Percentiles rank a stretch among this genome's conserved stretches.
phyloP scores from a whole-genome alignment of 2,888 invertebrate genomes.

The Mycalesis mineus region DNA sequence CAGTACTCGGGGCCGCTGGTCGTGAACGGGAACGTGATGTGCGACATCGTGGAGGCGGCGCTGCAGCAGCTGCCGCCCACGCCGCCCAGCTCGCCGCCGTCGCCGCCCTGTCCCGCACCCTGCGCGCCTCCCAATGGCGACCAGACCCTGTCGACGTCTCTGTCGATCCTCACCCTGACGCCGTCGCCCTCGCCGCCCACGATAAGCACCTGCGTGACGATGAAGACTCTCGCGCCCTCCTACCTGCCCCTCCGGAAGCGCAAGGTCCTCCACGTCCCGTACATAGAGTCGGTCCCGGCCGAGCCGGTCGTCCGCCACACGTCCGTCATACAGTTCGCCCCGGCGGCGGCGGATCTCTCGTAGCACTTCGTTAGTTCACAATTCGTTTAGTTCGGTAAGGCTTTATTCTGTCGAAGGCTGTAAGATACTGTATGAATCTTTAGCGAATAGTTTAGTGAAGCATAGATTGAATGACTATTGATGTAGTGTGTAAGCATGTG shows the following conservation, averaged over 20 bases:
- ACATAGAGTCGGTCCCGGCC: conserved; percentile 70
- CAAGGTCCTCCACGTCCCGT: conserved; percentile 85
- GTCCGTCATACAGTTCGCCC: conserved; percentile 92
- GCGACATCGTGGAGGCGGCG: conserved; percentile 65
- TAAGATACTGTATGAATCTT: conserved; percentile 35
- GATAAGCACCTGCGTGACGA: conserved; percentile 26
- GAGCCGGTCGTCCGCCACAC: conserved; percentile 65
- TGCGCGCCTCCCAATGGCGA: conserved; percentile 50
- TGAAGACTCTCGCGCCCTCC: conserved; percentile 49
- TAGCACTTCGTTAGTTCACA: conserved; percentile 35
- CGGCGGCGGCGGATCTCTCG: conserved; percentile 77
- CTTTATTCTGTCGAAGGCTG: conserved; percentile 46
- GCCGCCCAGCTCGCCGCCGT: conserved; percentile 78
- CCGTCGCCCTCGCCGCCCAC: conserved; percentile 65
- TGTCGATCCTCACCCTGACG: conserved; percentile 63
- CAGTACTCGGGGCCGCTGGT: conserved; percentile 50
- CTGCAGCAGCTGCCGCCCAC: conserved; percentile 76
- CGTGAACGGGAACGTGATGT: conserved; percentile 60
- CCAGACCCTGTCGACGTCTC: conserved; percentile 74
- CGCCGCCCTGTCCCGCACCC: conserved; percentile 65
- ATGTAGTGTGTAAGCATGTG: conserved; percentile 26
- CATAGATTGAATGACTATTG: conserved; percentile 25
- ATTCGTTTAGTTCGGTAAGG: conserved; percentile 32
- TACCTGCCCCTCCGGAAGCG: conserved; percentile 88
- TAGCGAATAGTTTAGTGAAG: conserved; percentile 33